These are phyloP conservation scores for Bombus sylvicola DNA, from an alignment of 1,140 invertebrate species.

Conservation along the genomic window DNA sequence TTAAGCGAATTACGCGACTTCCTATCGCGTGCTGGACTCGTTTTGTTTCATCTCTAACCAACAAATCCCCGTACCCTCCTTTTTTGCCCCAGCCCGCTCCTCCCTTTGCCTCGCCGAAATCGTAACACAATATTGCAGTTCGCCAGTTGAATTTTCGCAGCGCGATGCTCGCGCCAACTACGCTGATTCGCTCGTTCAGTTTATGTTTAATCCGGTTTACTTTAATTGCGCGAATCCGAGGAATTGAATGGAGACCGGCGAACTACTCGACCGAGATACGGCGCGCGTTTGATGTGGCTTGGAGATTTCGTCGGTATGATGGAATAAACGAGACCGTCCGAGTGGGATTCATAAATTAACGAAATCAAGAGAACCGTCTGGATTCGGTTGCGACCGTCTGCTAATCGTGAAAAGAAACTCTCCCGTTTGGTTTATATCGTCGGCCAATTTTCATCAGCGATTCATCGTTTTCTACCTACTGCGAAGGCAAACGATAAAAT, in stretches of 20 bases:
- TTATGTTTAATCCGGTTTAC: constrained; percentile 22
- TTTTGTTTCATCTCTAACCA: constrained; percentile 15
- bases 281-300: constrained; percentile 8
- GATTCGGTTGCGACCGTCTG: background rate
- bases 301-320: background rate
- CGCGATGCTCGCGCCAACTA: background rate
- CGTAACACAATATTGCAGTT: constrained; percentile 13
- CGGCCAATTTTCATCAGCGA: background rate
- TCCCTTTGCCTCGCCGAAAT: background rate
- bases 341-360: background rate
- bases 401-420: background rate
- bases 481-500: background rate
- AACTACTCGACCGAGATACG: background rate
- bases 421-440: background rate
- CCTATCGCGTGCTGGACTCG: background rate
- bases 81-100: background rate
- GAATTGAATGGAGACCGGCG: background rate
- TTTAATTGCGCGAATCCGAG: constrained; percentile 23
- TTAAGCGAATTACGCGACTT: constrained; percentile 61
- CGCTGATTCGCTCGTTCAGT: background rate
- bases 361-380: background rate
- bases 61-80: background rate
- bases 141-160: background rate
- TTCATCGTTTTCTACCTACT: background rate
- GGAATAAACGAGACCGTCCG: background rate